phyloP scores from a whole-genome alignment of 2,888 invertebrate genomes.

The Odiellus spinosus region DNA sequence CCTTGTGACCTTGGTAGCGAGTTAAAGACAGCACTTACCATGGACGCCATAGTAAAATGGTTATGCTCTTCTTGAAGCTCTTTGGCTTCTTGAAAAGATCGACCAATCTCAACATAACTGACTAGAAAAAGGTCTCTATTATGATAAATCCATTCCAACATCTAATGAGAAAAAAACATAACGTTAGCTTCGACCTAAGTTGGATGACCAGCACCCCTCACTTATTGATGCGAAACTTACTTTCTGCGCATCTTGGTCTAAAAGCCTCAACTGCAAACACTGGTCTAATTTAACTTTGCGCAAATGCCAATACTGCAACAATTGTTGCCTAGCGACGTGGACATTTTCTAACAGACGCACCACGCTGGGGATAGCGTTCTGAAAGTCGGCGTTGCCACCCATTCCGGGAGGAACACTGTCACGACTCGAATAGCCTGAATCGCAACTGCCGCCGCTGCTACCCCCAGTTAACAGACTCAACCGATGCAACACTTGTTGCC shows the following conservation, averaged over 20 bases:
- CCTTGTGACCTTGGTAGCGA: no score
- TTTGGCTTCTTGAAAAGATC: conserved; percentile 74
- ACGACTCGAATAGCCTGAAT: conserved; percentile 55
- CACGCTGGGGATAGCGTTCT: conserved; percentile 31
- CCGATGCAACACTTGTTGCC: conserved; percentile 46
- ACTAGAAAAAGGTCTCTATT: conserved; percentile 86
- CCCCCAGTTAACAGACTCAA: conserved; percentile 35
- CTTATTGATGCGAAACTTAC: conserved; percentile 33
- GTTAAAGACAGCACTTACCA: no score
- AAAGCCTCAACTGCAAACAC: conserved; percentile 83
- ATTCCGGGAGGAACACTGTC: conserved; percentile 43
- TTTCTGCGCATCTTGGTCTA: conserved; percentile 95
- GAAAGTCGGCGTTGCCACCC: conserved; percentile 44
- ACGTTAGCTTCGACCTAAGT: neutral
- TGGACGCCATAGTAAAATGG: conserved; percentile 73
- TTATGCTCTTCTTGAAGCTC: conserved; percentile 88
- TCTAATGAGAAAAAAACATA: conserved; percentile 38
- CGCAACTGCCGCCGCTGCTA: conserved; percentile 40
- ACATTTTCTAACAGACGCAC: conserved; percentile 43
- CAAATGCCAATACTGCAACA: conserved; percentile 84
- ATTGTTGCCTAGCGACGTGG: conserved; percentile 73
- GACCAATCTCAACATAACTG: conserved; percentile 91
- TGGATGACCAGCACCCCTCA: conserved; percentile 10
- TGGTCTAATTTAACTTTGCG: conserved; percentile 88
- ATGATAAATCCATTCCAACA: conserved; percentile 95